Conservation (phyloP, 2,113 vertebrate species). For the Chrysemys picta region DNA sequence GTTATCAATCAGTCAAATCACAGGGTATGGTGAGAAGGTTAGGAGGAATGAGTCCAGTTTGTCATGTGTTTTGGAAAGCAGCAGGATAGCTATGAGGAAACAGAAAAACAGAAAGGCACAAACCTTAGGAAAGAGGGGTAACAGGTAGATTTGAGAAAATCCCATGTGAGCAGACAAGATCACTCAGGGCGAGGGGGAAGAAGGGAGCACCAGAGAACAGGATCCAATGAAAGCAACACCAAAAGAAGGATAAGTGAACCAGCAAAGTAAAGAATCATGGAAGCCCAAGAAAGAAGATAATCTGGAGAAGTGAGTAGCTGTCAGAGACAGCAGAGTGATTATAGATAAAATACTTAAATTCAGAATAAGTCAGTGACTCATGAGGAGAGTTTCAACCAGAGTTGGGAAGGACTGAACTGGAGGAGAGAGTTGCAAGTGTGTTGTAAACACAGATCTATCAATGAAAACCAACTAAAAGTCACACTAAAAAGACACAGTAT, state of each 20-base stretch:
- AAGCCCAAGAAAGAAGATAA: background rate
- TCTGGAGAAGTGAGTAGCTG: background rate
- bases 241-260: background rate
- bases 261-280: constrained; percentile 1
- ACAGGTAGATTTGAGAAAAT: background rate
- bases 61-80: background rate
- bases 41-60: background rate
- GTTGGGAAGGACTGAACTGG: background rate
- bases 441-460: background rate
- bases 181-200: background rate
- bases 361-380: constrained; percentile 11
- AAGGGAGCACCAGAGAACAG: background rate
- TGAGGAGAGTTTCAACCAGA: background rate
- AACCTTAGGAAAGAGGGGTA: background rate
- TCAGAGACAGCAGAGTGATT: constrained; percentile 5
- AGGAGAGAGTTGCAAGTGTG: constrained; percentile 12
- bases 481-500: background rate
- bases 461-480: background rate
- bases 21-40: background rate
- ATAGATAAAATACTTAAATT: constrained; percentile 4
- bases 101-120: background rate
- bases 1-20: background rate
- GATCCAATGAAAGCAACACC: background rate
- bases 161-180: background rate
- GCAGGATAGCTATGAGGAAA: background rate